phyloP scores from a whole-genome alignment of 2,888 invertebrate genomes.

The Taphrorychus bicolor region DNA sequence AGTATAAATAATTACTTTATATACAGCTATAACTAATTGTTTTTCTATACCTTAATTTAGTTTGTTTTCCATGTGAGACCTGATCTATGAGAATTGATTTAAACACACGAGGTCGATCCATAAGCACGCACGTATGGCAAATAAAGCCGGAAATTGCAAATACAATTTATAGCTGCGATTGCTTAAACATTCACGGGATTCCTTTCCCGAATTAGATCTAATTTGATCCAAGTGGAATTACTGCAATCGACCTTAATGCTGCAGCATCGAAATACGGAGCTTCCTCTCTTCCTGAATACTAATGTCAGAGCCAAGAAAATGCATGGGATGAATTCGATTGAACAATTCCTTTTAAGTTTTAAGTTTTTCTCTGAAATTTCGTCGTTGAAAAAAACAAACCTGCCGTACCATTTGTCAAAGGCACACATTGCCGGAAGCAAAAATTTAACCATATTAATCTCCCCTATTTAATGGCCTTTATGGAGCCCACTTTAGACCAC shows the following conservation, averaged over 20 bases:
- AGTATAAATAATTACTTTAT: no score
- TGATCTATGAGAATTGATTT: no score
- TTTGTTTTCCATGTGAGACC: no score
- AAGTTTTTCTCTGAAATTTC: no score
- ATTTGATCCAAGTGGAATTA: constrained; percentile 16
- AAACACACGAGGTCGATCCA: no score
- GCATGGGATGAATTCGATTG: neutral
- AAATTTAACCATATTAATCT: constrained; percentile 38
- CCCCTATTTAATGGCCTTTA: constrained; percentile 29
- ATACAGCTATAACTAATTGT: no score
- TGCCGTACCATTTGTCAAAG: constrained; percentile 26
- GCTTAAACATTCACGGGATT: neutral
- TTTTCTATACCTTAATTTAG: no score
- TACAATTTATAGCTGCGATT: neutral
- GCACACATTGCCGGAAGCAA: constrained; percentile 38
- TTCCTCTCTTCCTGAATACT: constrained; percentile 1
- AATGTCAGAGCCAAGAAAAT: neutral
- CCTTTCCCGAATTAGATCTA: constrained; percentile 3
- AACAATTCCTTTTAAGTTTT: no score
- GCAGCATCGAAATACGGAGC: constrained; percentile 1
- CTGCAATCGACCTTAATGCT: constrained; percentile 9
- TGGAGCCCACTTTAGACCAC: constrained; percentile 31
- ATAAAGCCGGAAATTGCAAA: neutral
- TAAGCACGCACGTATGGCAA: neutral
- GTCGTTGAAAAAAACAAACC: constrained; percentile 5